Evolutionary conservation across 2,113 vertebrate species (phyloP).

Genomic region (Chloroceryle aenea): DNA sequence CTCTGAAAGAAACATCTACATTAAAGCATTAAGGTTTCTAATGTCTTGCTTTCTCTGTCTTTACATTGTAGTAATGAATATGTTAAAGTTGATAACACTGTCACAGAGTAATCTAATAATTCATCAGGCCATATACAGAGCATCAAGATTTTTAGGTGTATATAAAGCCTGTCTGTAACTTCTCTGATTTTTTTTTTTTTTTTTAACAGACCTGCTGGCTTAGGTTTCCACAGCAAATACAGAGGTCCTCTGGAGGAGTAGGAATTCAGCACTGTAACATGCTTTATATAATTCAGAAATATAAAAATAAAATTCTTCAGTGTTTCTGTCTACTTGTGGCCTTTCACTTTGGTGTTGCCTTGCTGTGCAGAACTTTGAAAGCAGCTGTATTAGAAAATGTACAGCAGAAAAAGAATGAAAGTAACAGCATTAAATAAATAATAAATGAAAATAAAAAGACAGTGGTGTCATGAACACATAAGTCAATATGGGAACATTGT

Average conservation of each 20-base stretch:
- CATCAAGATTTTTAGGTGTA: not conserved
- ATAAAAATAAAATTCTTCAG: not conserved
- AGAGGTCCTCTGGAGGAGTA: not conserved
- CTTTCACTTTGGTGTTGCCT: not conserved
- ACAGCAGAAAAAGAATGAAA: not conserved
- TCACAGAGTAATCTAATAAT: not conserved
- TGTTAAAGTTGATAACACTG: not conserved
- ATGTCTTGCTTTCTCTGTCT: not conserved
- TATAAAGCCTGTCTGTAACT: conserved; percentile 2
- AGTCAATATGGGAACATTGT: not conserved
- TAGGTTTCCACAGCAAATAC: conserved; percentile 41
- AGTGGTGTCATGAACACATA: not conserved
- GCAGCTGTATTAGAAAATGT: not conserved
- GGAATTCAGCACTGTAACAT: not conserved
- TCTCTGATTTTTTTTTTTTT: not conserved
- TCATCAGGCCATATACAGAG: not conserved
- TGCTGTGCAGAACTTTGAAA: not conserved
- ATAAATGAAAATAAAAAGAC: not conserved
- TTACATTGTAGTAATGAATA: not conserved
- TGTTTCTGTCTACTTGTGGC: not conserved
- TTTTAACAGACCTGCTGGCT: not conserved
- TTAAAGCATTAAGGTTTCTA: not conserved
- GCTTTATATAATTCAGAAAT: not conserved
- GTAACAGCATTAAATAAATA: not conserved
- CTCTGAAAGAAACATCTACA: not conserved